Base-by-base conservation (phyloP, 1,140 invertebrate species). In the Megalopta genalis region DNA sequence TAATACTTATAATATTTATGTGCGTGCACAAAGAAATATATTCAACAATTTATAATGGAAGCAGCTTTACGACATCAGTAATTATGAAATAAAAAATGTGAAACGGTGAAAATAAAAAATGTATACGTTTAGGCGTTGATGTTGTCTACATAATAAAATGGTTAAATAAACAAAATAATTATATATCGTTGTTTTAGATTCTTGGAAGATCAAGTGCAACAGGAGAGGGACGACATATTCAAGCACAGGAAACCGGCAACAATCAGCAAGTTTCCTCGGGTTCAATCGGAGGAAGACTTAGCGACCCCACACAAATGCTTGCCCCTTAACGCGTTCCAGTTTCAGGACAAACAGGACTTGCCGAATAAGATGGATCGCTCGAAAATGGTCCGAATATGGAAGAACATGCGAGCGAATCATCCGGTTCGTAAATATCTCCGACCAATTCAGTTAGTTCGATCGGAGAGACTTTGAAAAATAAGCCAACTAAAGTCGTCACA, bases 381-480 rank as follows among this genome's bases (percentile, higher is more conserved):
- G 23, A 77, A 82, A 27, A 83, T 81, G 73, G 85, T 82, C 16
- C 78, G 82, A 66, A 82, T 90, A 14, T 90, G 89, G 89, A 71
- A 23, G 10, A 88, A 84, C 18, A 82, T 90, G 88, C 82, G 78
- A 2, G 23, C 64, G 1, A 80, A 82, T 62, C 52, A 81, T 10
- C 27, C 82, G 27, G 88, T 87, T 60, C 59, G 86, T 84, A 52
- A 46, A n/a, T 59, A 8, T 57, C 18, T 52, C n/a, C n/a, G n/a
- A n/a, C n/a, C 49, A 5, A 52, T 46, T 2, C 10, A 46, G 42
- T 32, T 32, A 32, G 32, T 32, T 32, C 32, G 4, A 32, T 32
- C 4, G 32, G 4, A 32, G 32, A 32, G 32, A 4, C 32, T 32
- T 32, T 32, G 32, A 32, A 32, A 32, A 32, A 32, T 32, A 32